Percentiles rank a stretch among this genome's conserved stretches.
phyloP scores from a whole-genome alignment of 2,888 invertebrate species.

The Pyrochroa serraticornis region DNA sequence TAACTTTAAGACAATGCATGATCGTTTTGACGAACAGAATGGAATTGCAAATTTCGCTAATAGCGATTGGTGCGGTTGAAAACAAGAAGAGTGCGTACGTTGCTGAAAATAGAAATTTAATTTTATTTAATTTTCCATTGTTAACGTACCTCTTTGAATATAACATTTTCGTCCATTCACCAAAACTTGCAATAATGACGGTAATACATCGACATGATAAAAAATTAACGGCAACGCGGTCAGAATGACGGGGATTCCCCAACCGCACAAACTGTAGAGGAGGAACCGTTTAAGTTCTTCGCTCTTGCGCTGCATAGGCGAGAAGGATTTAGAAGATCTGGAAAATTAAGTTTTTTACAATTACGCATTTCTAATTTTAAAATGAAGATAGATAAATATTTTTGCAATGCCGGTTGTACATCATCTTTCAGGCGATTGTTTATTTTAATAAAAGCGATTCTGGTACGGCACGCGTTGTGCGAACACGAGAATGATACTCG shows the following conservation, averaged over 20 bases:
- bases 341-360: constrained; percentile 19
- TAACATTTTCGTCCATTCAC: constrained; percentile 70
- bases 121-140: constrained; percentile 3
- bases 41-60: constrained; percentile 69
- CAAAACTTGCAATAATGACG: constrained; percentile 62
- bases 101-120: constrained; percentile 30
- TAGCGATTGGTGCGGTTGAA: constrained; percentile 62
- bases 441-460: no score
- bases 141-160: constrained; percentile 63
- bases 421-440: no score
- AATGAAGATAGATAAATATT: no score
- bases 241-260: constrained; percentile 68
- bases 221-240: constrained; percentile 63
- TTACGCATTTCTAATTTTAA: background rate
- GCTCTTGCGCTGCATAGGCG: constrained; percentile 58
- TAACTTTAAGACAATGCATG: constrained; percentile 73
- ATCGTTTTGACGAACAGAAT: constrained; percentile 73
- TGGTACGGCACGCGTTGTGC: no score
- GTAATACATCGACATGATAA: constrained; percentile 62
- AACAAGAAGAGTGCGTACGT: constrained; percentile 44
- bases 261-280: constrained; percentile 73
- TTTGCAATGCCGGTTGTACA: background rate
- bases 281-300: constrained; percentile 65
- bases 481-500: no score
- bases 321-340: constrained; percentile 40